Evolutionary conservation across 2,888 invertebrate species (phyloP).

Genomic region (Cremastinae sp.): DNA sequence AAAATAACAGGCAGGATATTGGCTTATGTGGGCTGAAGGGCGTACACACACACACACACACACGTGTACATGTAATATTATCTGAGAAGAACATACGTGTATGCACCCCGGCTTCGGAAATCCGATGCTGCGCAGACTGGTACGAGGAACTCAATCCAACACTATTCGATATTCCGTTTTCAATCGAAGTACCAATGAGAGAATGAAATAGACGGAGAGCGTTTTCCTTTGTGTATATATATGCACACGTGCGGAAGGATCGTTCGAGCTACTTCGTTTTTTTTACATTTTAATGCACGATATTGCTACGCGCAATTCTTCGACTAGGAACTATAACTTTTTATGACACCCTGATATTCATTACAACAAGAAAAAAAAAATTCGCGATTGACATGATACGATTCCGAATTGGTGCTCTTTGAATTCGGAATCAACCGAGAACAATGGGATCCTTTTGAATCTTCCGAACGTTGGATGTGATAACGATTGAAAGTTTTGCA

Average conservation of each 20-base stretch:
- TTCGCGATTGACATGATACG: too few relatives aligned
- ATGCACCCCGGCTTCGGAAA: constrained; percentile 25
- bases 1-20: constrained; percentile 43
- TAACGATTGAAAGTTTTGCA: constrained; percentile 40
- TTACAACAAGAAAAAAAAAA: too few relatives aligned
- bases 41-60: background rate
- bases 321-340: too few relatives aligned
- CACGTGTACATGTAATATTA: background rate
- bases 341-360: too few relatives aligned
- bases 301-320: background rate
- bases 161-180: constrained; percentile 64
- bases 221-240: constrained; percentile 48
- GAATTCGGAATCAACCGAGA: constrained; percentile 47
- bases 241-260: background rate
- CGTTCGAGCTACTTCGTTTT: background rate
- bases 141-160: constrained; percentile 56
- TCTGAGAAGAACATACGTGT: constrained; percentile 25
- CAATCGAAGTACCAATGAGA: constrained; percentile 34
- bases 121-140: constrained; percentile 29
- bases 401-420: constrained; percentile 47
- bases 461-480: constrained; percentile 36
- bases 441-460: constrained; percentile 60
- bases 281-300: too few relatives aligned
- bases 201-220: background rate
- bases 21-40: constrained; percentile 2